Conservation (phyloP, 2,888 invertebrate genomes). For the Neoaliturus tenellus region DNA sequence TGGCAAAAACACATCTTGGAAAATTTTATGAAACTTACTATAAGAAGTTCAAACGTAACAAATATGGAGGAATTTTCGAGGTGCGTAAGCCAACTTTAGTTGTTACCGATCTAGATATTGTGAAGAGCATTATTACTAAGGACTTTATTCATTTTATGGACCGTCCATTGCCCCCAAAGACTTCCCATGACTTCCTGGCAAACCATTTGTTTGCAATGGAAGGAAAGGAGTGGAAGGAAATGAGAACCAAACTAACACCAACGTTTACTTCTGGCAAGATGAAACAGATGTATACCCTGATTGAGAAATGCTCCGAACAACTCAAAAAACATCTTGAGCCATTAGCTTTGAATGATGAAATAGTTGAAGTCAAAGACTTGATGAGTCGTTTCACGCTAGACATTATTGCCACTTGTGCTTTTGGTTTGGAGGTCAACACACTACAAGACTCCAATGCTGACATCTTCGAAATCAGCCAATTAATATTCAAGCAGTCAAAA, state of each 20-base stretch:
- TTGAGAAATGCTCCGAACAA: conserved; percentile 71
- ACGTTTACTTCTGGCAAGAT: conserved; percentile 76
- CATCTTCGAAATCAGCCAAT: conserved; percentile 70
- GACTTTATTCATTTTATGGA: conserved; percentile 74
- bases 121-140: conserved; percentile 73
- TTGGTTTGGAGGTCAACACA: conserved; percentile 73
- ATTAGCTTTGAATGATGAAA: conserved; percentile 38
- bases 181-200: conserved; percentile 70
- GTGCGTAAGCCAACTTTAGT: conserved; percentile 74
- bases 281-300: conserved; percentile 74
- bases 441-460: conserved; percentile 70
- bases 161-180: conserved; percentile 72
- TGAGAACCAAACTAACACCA: conserved; percentile 75
- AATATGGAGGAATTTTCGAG: conserved; percentile 74
- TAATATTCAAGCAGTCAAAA: conserved; percentile 45
- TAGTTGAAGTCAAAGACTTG: conserved; percentile 71
- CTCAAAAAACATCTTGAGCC: conserved; percentile 69
- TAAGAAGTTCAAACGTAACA: conserved; percentile 62
- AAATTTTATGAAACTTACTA: conserved; percentile 36
- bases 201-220: conserved; percentile 72
- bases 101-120: conserved; percentile 72
- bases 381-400: conserved; percentile 74
- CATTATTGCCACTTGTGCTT: conserved; percentile 74
- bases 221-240: conserved; percentile 75
- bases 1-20: background rate